A percentile compares a stretch with the other conserved stretches of the same genome.
Conservation (phyloP, 2,888 invertebrate genomes). For the Ormia ochracea region DNA sequence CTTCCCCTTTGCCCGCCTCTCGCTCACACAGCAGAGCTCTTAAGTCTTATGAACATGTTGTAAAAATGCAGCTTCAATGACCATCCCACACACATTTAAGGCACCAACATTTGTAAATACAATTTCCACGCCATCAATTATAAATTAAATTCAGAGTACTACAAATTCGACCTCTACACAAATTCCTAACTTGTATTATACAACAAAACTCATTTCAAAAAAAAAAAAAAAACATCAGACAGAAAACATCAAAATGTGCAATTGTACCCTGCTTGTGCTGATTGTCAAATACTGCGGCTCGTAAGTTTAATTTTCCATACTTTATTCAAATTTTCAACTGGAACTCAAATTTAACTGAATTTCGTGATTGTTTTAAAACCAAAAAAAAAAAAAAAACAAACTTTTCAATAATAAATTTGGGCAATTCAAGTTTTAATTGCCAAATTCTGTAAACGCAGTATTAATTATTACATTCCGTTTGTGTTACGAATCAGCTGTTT, state of each 20-base stretch:
- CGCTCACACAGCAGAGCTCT: background rate
- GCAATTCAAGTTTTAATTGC: no score
- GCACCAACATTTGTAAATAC: slow-evolving; percentile 26
- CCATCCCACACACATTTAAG: background rate
- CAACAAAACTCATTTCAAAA: background rate
- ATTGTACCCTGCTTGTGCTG: slow-evolving; percentile 37
- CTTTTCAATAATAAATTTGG: no score
- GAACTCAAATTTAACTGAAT: slow-evolving; percentile 17
- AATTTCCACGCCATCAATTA: background rate
- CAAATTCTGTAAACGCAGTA: no score
- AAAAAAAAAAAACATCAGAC: slow-evolving; percentile 3
- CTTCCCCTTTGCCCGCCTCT: background rate
- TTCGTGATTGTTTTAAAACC: background rate
- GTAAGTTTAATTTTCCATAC: slow-evolving; percentile 37
- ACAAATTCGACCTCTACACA: background rate
- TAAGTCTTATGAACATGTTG: background rate
- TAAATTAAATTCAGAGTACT: background rate
- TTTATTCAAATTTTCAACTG: background rate
- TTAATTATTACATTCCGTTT: no score
- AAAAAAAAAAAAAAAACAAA: no score
- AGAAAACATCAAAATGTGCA: slow-evolving; percentile 1
- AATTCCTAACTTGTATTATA: slow-evolving; percentile 33
- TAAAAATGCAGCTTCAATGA: background rate
- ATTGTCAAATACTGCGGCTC: slow-evolving; percentile 28
- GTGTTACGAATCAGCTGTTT: no score